These are phyloP conservation scores for Abrostola tripartita DNA, from an alignment of 2,888 invertebrate genomes.

Conservation along the genomic window DNA sequence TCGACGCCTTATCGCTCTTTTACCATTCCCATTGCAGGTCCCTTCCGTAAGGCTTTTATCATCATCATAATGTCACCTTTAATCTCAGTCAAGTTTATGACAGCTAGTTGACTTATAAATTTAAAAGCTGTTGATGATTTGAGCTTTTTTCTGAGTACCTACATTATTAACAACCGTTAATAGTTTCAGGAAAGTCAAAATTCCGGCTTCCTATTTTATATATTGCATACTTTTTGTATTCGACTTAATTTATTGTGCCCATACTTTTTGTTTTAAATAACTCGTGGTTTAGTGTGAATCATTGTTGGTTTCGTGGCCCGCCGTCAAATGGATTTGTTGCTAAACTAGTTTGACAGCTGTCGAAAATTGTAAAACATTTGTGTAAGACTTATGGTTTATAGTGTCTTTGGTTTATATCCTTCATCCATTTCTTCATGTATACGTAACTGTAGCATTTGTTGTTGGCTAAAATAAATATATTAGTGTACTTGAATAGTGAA, in stretches of 20 bases:
- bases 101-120: too few relatives aligned
- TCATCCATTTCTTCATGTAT: neutral
- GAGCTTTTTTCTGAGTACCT: too few relatives aligned
- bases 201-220: too few relatives aligned
- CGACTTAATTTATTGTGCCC: too few relatives aligned
- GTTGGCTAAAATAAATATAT: neutral
- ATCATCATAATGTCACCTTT: neutral
- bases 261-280: neutral
- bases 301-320: conserved; percentile 15
- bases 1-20: neutral
- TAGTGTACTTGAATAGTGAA: neutral
- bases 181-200: too few relatives aligned
- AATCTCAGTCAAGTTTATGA: neutral
- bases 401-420: neutral
- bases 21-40: neutral
- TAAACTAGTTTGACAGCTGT: conserved; percentile 51
- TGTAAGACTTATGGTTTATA: conserved; percentile 29
- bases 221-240: too few relatives aligned
- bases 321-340: conserved; percentile 47
- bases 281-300: neutral
- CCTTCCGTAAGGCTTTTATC: neutral
- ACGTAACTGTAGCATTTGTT: neutral
- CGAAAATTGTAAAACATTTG: conserved; percentile 43
- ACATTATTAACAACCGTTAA: too few relatives aligned
- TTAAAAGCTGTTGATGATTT: too few relatives aligned